Evolutionary conservation across 1,140 invertebrate genomes (phyloP), one percentile per base, ranked within the genome.

Genomic region (Heliconius eleuchia): DNA sequence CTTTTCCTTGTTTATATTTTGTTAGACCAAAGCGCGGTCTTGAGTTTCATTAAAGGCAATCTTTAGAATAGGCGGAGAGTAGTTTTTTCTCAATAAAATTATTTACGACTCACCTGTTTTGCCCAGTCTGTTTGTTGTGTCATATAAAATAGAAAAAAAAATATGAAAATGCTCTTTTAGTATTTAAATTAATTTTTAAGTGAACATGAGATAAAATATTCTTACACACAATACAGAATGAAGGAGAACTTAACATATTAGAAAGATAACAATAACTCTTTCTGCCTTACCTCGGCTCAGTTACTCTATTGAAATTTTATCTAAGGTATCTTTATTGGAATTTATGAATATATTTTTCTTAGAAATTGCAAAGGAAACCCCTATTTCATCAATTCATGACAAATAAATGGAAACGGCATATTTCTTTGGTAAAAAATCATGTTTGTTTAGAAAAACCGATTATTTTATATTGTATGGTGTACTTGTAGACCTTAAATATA

Each of bases 321-420:
- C 23, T 76, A 74, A 76, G 75, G 46, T 76, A 76, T 76, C 75
- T 76, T 76, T 76, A 76, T 76, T 76, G 57, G 60, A 70, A 71
- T 76, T 76, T 50, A 50, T 19, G 75, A 76, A 76, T 60, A 70
- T 76, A 76, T 76, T 76, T 76, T 42, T 71, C 13, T 46, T 71
- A 70, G 4, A 76, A 71, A 71, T 70, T 46, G 30, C 75, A 55
- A 46, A 39, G 39, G 66, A 76, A 76, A 19, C 70, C 60, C 74
- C 42, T 76, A 76, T 76, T 71, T 57, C 16, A 27, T 73, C 57
- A 60, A 60, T 60, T 27, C 23, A 60, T 60, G 57, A 60, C n/a
- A 23, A 27, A 60, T n/a, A 27, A 60, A 11, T 27, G 57, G 27
- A 30, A 66, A 19, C 16, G 16, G 50, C 50, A 52, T 6, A 52